Percentiles rank a stretch among this genome's conserved stretches.
phyloP scores from a whole-genome alignment of 2,888 invertebrate genomes.

The Nipponacmea schrenckii region DNA sequence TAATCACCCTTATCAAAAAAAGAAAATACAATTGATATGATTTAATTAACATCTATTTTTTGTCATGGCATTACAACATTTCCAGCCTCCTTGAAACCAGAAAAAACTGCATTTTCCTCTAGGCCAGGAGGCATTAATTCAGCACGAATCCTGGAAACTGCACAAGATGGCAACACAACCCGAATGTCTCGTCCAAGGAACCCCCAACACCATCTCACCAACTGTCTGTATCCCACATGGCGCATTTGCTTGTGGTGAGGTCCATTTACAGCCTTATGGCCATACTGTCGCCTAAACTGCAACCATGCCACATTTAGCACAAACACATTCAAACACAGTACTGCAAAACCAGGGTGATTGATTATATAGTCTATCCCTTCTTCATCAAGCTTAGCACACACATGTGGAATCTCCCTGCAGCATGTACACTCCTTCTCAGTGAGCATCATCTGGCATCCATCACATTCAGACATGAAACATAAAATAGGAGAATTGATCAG shows the following conservation, averaged over 20 bases:
- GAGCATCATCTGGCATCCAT: background rate
- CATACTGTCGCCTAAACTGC: background rate
- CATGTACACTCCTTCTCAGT: background rate
- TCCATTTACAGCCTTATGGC: background rate
- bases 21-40: too few species aligned
- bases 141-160: background rate
- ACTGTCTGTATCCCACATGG: background rate
- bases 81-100: background rate
- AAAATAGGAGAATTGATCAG: background rate
- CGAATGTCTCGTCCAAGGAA: background rate
- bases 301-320: background rate
- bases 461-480: background rate
- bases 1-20: background rate
- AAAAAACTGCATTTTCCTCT: background rate
- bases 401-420: background rate
- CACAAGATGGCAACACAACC: background rate
- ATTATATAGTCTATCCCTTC: background rate
- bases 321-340: background rate
- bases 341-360: background rate
- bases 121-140: background rate
- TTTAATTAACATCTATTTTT: too few species aligned
- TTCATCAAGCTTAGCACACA: background rate
- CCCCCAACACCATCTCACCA: background rate
- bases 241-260: background rate
- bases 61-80: too few species aligned